phyloP scores from a whole-genome alignment of 2,888 invertebrate species.

The Dryocosmus kuriphilus region DNA sequence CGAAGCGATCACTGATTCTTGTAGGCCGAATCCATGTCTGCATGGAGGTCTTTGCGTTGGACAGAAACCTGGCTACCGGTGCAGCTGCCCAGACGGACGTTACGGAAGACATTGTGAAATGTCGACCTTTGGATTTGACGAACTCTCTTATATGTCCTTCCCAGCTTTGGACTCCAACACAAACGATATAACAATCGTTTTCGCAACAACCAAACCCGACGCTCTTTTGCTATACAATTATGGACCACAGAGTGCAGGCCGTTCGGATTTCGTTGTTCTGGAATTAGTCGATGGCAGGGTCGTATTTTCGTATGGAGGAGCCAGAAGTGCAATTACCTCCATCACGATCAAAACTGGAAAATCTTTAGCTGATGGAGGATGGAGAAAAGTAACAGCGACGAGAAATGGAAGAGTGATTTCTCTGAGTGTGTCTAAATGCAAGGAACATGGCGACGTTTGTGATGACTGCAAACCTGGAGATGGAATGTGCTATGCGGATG shows the following conservation, averaged over 20 bases:
- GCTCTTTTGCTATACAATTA: slow-evolving; percentile 95
- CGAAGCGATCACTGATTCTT: slow-evolving; percentile 92
- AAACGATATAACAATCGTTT: slow-evolving; percentile 93
- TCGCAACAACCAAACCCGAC: slow-evolving; percentile 92
- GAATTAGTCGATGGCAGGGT: slow-evolving; percentile 92
- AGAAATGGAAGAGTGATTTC: slow-evolving; percentile 93
- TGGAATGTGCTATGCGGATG: slow-evolving; percentile 89
- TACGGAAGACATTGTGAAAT: slow-evolving; percentile 95
- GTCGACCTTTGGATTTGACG: slow-evolving; percentile 92
- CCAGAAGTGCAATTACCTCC: slow-evolving; percentile 91
- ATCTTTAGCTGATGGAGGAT: slow-evolving; percentile 88
- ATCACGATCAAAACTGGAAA: slow-evolving; percentile 84
- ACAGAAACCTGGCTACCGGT: slow-evolving; percentile 86
- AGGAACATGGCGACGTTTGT: slow-evolving; percentile 92
- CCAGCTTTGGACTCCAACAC: slow-evolving; percentile 91
- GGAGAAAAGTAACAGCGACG: slow-evolving; percentile 95
- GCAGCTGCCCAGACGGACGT: slow-evolving; percentile 90
- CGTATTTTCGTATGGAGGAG: slow-evolving; percentile 93
- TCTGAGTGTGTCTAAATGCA: slow-evolving; percentile 88
- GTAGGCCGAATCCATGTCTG: slow-evolving; percentile 95
- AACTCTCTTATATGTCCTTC: slow-evolving; percentile 94
- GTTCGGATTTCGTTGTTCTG: slow-evolving; percentile 95
- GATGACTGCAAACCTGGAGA: slow-evolving; percentile 92
- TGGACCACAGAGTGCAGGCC: slow-evolving; percentile 91
- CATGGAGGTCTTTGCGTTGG: slow-evolving; percentile 93